Conservation (phyloP, 2,113 vertebrate species). For the Nanorana parkeri region DNA sequence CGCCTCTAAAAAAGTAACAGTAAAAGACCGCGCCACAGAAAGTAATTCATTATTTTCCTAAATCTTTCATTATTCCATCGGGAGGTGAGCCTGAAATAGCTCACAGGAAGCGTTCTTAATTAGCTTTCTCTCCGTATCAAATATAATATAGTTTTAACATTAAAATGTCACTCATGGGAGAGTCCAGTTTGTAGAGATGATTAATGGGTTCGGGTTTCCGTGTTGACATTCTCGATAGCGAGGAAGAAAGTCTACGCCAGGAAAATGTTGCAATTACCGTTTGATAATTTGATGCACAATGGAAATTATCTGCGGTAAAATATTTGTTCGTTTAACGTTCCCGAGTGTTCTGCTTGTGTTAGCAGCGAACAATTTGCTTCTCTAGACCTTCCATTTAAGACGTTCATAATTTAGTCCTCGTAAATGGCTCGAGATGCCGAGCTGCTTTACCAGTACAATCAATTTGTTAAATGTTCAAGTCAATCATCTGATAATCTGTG, state of each 20-base stretch:
- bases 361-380: not conserved
- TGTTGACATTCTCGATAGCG: constrained; percentile 44
- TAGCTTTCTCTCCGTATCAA: constrained; percentile 57
- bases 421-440: not conserved
- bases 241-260: constrained; percentile 13
- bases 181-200: constrained; percentile 54
- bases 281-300: constrained; percentile 27
- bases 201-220: constrained; percentile 41
- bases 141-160: constrained; percentile 58
- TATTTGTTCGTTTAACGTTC: constrained; percentile 17
- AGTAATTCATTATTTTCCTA: constrained; percentile 59
- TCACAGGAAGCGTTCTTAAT: constrained; percentile 57
- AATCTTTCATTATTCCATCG: constrained; percentile 58
- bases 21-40: constrained; percentile 41
- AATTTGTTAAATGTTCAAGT: too few species aligned
- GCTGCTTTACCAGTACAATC: too few species aligned
- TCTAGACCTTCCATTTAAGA: not conserved
- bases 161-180: constrained; percentile 56
- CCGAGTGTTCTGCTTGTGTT: not conserved
- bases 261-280: constrained; percentile 44
- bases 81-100: constrained; percentile 57
- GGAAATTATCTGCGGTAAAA: constrained; percentile 36
- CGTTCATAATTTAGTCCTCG: not conserved
- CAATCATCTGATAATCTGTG: too few species aligned
- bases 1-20: constrained; percentile 52